A percentile compares a stretch with the other conserved stretches of the same genome.
phyloP scores from a whole-genome alignment of 2,888 invertebrate species.

The Orthosia gracilis region DNA sequence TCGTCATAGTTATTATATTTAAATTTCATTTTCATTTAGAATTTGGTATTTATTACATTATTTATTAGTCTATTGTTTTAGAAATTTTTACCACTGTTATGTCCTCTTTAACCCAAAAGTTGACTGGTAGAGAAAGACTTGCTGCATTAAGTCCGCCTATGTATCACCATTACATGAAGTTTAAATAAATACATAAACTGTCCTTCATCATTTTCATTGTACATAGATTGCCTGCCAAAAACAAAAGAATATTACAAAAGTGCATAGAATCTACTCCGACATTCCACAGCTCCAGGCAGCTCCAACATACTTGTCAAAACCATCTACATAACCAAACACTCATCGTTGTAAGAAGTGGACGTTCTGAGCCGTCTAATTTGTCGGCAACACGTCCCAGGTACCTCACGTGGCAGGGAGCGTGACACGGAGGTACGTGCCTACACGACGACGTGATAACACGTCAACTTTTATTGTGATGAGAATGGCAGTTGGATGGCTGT shows the following conservation, averaged over 20 bases:
- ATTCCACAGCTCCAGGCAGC: background rate
- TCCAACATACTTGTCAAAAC: background rate
- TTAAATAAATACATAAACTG: too few species aligned
- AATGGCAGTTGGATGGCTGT: conserved; percentile 48
- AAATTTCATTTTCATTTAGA: too few species aligned
- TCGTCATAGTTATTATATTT: too few species aligned
- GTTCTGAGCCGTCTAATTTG: conserved; percentile 49
- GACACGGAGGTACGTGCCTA: conserved; percentile 63
- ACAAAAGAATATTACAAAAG: background rate
- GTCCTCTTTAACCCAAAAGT: too few species aligned
- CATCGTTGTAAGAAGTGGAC: conserved; percentile 38
- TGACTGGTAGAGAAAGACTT: too few species aligned
- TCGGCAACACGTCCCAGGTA: conserved; percentile 39
- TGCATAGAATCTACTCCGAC: background rate
- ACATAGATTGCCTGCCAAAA: background rate
- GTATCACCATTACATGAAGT: too few species aligned
- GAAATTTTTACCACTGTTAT: too few species aligned
- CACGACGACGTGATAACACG: conserved; percentile 66
- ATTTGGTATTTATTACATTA: too few species aligned
- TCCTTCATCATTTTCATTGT: too few species aligned
- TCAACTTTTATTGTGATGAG: conserved; percentile 71
- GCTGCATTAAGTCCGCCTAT: too few species aligned
- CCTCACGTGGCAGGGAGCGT: conserved; percentile 61
- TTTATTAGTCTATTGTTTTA: too few species aligned
- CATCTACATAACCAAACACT: conserved; percentile 9